Evolutionary conservation across 2,113 vertebrate species (phyloP).

Genomic region (Pollachius pollachius): DNA sequence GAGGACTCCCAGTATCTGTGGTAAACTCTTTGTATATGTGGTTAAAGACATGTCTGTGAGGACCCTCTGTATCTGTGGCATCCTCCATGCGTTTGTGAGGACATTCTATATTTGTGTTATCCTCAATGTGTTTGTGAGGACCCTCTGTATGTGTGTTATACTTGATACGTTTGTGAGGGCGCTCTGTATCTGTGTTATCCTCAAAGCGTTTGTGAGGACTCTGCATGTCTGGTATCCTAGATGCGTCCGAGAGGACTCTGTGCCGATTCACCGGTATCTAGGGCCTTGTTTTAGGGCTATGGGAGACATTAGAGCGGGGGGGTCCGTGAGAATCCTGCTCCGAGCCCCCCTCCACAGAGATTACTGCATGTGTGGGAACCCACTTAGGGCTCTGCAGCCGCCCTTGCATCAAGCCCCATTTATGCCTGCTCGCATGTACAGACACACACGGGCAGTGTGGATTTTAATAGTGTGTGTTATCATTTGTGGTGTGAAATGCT

Average conservation of each 20-base stretch:
- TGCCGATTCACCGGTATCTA: slow-evolving; percentile 58
- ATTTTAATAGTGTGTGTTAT: too few species aligned
- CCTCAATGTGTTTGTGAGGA: slow-evolving; percentile 3
- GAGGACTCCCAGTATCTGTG: not conserved
- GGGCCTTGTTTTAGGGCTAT: slow-evolving; percentile 59
- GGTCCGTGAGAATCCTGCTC: slow-evolving; percentile 54
- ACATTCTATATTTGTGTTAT: not conserved
- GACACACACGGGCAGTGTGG: too few species aligned
- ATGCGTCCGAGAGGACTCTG: slow-evolving; percentile 24
- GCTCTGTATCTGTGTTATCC: not conserved
- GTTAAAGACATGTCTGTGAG: not conserved
- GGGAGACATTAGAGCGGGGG: slow-evolving; percentile 58
- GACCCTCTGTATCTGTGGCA: slow-evolving; percentile 27
- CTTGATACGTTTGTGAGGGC: slow-evolving; percentile 9
- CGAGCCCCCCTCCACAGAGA: slow-evolving; percentile 51
- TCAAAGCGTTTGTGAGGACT: slow-evolving; percentile 1
- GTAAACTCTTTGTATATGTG: too few species aligned
- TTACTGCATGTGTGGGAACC: slow-evolving; percentile 44
- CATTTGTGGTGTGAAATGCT: too few species aligned
- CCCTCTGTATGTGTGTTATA: too few species aligned
- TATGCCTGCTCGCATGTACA: too few species aligned
- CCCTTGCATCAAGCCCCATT: too few species aligned
- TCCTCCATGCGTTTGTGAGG: not conserved
- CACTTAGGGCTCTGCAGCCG: slow-evolving; percentile 12
- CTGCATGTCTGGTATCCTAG: not conserved